phyloP scores from a whole-genome alignment of 1,140 invertebrate species.

The Pseudomyrmex flavicornis region DNA sequence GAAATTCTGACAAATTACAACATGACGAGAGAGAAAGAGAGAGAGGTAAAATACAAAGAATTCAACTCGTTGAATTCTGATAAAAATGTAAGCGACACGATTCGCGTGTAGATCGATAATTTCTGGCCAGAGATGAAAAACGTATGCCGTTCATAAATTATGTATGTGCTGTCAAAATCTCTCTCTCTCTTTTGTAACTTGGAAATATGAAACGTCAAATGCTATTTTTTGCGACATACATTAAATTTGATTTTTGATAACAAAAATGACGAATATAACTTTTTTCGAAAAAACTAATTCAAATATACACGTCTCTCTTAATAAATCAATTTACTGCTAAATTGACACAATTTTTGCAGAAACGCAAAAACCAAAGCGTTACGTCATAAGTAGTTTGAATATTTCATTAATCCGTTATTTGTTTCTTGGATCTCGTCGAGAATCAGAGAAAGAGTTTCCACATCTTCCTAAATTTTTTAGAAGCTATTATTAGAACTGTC shows the following conservation, averaged over 20 bases:
- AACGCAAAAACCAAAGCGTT: neutral
- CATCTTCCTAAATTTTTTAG: slow-evolving; percentile 8
- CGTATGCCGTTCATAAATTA: neutral
- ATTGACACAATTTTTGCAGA: too few species aligned
- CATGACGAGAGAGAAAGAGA: neutral
- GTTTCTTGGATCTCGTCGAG: neutral
- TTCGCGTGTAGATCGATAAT: neutral
- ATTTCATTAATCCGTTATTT: neutral
- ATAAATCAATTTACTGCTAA: too few species aligned
- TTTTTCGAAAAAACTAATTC: too few species aligned
- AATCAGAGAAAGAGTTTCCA: neutral
- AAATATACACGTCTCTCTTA: too few species aligned
- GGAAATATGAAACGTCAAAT: slow-evolving; percentile 4
- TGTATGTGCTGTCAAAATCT: slow-evolving; percentile 9
- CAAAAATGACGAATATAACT: neutral
- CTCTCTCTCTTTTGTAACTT: too few species aligned
- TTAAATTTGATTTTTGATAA: slow-evolving; percentile 9
- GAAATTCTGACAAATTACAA: neutral
- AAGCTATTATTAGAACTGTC: slow-evolving; percentile 44
- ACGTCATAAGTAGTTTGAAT: neutral
- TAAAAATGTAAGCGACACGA: neutral
- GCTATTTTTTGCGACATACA: neutral
- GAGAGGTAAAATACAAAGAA: too few species aligned
- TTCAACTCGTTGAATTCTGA: slow-evolving; percentile 4
- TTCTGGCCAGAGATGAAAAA: slow-evolving; percentile 36